These are phyloP conservation scores for Thamnaconus septentrionalis DNA, from an alignment of 2,113 vertebrate genomes.

Conservation along the genomic window DNA sequence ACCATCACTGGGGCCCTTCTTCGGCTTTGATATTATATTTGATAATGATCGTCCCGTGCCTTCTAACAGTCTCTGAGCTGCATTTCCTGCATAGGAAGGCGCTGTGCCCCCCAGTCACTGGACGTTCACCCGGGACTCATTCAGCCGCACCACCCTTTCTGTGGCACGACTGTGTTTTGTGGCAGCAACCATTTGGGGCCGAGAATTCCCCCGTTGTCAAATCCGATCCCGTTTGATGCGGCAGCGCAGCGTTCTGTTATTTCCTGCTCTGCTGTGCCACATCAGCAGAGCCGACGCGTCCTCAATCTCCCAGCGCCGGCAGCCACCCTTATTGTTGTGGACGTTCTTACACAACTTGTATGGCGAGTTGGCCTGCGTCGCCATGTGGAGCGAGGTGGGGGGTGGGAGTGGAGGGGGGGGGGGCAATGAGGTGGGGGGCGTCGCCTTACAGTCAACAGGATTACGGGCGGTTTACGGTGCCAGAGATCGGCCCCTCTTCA, in stretches of 20 bases:
- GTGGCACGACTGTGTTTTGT: conserved; percentile 52
- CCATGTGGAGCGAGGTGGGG: too few species aligned
- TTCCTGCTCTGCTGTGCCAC: conserved; percentile 6
- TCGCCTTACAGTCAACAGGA: conserved; percentile 28
- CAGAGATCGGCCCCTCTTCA: conserved; percentile 34
- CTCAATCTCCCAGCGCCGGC: conserved; percentile 13
- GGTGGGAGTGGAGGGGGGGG: neutral
- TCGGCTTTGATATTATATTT: conserved; percentile 40
- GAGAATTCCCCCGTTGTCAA: conserved; percentile 59
- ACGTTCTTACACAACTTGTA: conserved; percentile 20
- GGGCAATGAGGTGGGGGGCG: conserved; percentile 18
- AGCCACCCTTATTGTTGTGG: conserved; percentile 21
- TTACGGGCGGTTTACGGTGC: conserved; percentile 29
- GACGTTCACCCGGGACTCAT: conserved; percentile 51
- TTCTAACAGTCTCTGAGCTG: conserved; percentile 51
- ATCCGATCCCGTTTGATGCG: conserved; percentile 43
- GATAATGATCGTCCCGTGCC: conserved; percentile 53
- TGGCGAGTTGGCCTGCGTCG: too few species aligned
- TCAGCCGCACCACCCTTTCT: conserved; percentile 51
- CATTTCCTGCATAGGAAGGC: conserved; percentile 28
- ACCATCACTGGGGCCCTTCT: conserved; percentile 1
- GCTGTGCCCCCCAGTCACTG: too few species aligned
- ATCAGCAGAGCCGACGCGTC: conserved; percentile 38
- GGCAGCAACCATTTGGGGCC: conserved; percentile 27
- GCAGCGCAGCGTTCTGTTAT: conserved; percentile 25